phyloP scores from a whole-genome alignment of 1,140 invertebrate genomes.

The Magallana ariakensis region DNA sequence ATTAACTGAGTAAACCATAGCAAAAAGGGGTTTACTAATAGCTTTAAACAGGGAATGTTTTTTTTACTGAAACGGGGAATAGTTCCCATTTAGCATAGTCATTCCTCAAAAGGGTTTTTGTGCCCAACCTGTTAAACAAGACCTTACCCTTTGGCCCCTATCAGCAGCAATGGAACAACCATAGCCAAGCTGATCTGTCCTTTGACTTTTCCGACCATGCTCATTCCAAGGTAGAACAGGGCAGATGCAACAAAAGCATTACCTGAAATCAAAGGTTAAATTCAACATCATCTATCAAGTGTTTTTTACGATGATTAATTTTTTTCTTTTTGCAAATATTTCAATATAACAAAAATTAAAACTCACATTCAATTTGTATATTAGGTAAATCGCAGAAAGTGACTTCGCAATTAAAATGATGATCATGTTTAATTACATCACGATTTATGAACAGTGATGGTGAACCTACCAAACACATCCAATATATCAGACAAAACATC shows the following conservation, averaged over 20 bases:
- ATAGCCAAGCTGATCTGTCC: slow-evolving; percentile 87
- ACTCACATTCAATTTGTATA: not conserved
- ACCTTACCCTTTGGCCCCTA: slow-evolving; percentile 92
- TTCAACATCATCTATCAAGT: not conserved
- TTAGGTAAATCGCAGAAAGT: not conserved
- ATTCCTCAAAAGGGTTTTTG: too few species aligned
- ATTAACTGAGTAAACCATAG: too few species aligned
- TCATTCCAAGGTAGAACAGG: slow-evolving; percentile 92
- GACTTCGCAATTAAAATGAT: not conserved
- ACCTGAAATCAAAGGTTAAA: slow-evolving; percentile 53
- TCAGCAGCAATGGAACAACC: slow-evolving; percentile 91
- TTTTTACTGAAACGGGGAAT: too few species aligned
- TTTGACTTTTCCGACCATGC: slow-evolving; percentile 94
- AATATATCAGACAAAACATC: slow-evolving; percentile 87
- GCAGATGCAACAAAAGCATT: slow-evolving; percentile 92
- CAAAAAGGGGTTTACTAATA: too few species aligned
- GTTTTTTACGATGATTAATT: not conserved
- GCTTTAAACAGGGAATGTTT: too few species aligned
- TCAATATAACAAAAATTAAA: not conserved
- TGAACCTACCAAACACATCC: slow-evolving; percentile 81
- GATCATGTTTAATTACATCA: too few species aligned
- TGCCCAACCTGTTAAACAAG: not conserved
- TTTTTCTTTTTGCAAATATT: not conserved
- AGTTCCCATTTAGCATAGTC: too few species aligned
- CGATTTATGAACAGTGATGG: too few species aligned